These are phyloP conservation scores for Lissonota sp. DNA, from an alignment of 2,888 invertebrate species.

Conservation along the genomic window DNA sequence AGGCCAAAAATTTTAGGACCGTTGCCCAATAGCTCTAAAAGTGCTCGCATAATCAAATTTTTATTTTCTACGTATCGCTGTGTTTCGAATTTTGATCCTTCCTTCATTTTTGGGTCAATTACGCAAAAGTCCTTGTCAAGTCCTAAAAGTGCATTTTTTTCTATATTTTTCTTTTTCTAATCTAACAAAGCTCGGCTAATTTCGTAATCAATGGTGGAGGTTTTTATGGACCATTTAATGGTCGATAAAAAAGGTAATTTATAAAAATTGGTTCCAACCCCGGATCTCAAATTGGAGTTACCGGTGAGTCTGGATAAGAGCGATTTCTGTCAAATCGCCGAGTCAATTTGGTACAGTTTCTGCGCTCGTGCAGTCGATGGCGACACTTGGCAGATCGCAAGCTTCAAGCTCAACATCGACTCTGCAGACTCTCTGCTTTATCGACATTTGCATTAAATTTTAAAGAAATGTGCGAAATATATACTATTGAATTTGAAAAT, in stretches of 20 bases:
- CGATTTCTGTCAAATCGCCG: slow-evolving; percentile 19
- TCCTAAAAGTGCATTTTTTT: too few species aligned
- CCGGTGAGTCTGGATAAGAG: slow-evolving; percentile 42
- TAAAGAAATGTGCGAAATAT: background rate
- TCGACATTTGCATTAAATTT: slow-evolving; percentile 20
- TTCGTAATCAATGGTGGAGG: too few species aligned
- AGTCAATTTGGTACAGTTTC: slow-evolving; percentile 16
- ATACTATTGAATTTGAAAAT: background rate
- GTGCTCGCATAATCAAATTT: too few species aligned
- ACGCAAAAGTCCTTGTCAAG: too few species aligned
- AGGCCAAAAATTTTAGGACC: too few species aligned
- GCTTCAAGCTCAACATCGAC: slow-evolving; percentile 20
- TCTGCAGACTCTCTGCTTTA: slow-evolving; percentile 46
- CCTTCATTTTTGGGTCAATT: too few species aligned
- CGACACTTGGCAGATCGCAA: slow-evolving; percentile 58
- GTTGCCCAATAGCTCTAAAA: too few species aligned
- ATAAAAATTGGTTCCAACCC: background rate
- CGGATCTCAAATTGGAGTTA: background rate
- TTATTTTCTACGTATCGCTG: too few species aligned
- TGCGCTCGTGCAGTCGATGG: slow-evolving; percentile 57
- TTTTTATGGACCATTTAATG: too few species aligned
- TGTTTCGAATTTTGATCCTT: too few species aligned
- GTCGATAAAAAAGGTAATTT: slow-evolving; percentile 7
- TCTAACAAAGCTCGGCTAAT: too few species aligned
- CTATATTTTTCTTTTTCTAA: too few species aligned